Conservation (phyloP, 2,113 vertebrate species). For the Cyanocitta stelleri region DNA sequence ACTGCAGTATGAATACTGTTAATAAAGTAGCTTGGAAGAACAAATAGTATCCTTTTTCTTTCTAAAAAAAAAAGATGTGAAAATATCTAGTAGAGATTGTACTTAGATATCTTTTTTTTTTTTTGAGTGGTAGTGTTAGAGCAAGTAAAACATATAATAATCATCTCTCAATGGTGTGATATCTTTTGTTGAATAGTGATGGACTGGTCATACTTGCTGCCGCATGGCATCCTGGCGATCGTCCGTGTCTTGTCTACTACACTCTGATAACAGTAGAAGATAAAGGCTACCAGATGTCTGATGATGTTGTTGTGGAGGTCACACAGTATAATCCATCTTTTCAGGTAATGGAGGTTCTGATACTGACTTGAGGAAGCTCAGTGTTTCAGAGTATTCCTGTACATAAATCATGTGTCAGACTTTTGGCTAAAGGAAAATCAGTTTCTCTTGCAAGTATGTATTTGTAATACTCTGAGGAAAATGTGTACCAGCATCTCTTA, state of each 20-base stretch:
- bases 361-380: neutral
- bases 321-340: conserved; percentile 89
- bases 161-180: neutral
- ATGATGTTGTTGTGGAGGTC: conserved; percentile 88
- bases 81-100: neutral
- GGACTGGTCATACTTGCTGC: conserved; percentile 90
- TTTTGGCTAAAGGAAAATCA: neutral
- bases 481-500: neutral
- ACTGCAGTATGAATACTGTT: neutral
- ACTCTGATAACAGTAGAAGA: conserved; percentile 87
- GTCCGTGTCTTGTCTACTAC: conserved; percentile 87
- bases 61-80: neutral
- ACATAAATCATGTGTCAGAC: neutral
- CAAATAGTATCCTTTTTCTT: neutral
- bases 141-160: neutral
- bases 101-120: neutral
- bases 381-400: neutral
- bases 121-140: neutral
- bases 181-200: conserved; percentile 66
- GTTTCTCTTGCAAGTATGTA: neutral
- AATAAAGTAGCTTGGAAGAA: neutral
- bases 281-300: conserved; percentile 74
- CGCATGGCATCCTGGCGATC: conserved; percentile 87
- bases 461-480: neutral
- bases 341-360: conserved; percentile 72